phyloP scores from a whole-genome alignment of 2,113 vertebrate genomes.

The Anolis sagrei region DNA sequence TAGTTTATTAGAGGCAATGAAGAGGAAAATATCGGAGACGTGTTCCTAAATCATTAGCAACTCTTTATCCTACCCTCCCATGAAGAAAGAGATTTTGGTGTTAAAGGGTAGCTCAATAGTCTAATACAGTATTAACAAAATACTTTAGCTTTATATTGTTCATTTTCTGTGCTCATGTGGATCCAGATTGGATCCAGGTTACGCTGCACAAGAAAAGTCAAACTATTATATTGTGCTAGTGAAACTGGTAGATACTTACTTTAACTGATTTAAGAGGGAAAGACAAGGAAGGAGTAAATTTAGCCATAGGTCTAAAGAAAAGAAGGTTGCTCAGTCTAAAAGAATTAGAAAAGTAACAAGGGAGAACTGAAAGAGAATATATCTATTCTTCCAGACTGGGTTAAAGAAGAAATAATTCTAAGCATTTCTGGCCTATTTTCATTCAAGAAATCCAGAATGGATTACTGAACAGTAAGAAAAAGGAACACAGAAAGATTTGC shows the following conservation, averaged over 20 bases:
- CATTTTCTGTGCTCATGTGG: neutral
- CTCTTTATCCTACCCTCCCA: neutral
- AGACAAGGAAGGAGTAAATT: slow-evolving; percentile 21
- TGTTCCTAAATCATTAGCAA: neutral
- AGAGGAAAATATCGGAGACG: neutral
- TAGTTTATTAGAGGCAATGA: neutral
- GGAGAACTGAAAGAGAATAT: neutral
- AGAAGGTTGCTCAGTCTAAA: neutral
- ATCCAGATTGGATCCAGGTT: neutral
- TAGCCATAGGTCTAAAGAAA: neutral
- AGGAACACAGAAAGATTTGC: neutral
- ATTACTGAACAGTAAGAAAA: neutral
- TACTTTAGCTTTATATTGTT: neutral
- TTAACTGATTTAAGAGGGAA: slow-evolving; percentile 50
- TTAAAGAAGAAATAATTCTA: neutral
- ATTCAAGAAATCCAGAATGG: neutral
- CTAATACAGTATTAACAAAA: neutral
- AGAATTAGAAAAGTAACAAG: neutral
- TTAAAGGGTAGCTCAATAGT: neutral
- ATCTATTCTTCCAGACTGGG: neutral
- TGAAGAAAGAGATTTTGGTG: neutral
- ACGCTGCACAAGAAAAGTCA: neutral
- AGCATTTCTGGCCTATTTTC: neutral
- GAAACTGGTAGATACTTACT: slow-evolving; percentile 30
- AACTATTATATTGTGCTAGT: neutral